A percentile compares a stretch with the other conserved stretches of the same genome.
These are phyloP conservation scores for Megalurothrips usitatus DNA, from an alignment of 2,888 invertebrate genomes.

Conservation along the genomic window DNA sequence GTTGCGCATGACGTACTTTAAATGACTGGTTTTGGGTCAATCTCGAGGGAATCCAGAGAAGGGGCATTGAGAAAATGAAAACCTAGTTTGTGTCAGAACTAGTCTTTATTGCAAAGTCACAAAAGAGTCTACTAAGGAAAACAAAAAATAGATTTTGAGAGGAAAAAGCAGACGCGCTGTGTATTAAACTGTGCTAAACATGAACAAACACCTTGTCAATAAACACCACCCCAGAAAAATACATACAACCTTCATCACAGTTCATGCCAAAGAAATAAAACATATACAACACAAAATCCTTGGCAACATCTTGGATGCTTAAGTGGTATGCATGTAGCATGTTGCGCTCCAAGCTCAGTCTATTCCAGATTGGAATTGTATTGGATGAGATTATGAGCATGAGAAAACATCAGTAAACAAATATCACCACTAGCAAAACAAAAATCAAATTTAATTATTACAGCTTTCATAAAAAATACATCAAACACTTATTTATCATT, in stretches of 20 bases:
- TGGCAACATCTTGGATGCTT: not conserved
- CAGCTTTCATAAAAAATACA: not conserved
- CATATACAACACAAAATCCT: not conserved
- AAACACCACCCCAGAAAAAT: not conserved
- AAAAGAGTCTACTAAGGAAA: too few species aligned
- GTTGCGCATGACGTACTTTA: too few species aligned
- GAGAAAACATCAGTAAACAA: not conserved
- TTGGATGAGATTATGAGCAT: not conserved
- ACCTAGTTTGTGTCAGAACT: too few species aligned
- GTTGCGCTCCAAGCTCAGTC: conserved; percentile 15
- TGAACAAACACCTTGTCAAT: too few species aligned
- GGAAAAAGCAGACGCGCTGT: too few species aligned
- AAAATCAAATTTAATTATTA: not conserved
- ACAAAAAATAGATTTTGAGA: too few species aligned
- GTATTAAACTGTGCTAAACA: too few species aligned
- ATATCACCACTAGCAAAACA: not conserved
- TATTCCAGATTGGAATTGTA: not conserved
- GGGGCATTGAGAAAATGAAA: too few species aligned
- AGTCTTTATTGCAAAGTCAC: too few species aligned
- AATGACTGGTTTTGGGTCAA: too few species aligned
- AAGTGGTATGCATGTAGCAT: not conserved
- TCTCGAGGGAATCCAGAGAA: too few species aligned
- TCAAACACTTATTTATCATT: not conserved
- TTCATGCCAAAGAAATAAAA: not conserved
- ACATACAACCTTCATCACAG: not conserved